Conservation (phyloP, 2,888 invertebrate species). For the Epinotia demarniana region DNA sequence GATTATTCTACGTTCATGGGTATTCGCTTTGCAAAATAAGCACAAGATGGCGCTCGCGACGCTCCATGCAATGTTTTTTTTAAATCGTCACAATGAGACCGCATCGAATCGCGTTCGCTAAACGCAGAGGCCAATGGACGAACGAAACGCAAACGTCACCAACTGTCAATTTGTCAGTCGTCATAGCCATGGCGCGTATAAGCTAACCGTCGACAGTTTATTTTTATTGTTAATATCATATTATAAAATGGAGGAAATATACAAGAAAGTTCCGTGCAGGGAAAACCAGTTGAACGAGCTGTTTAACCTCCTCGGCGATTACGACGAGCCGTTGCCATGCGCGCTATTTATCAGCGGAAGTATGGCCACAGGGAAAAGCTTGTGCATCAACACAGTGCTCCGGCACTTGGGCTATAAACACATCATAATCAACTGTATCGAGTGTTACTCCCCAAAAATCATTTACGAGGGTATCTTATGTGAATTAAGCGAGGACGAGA, state of each 20-base stretch:
- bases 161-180: conserved; percentile 5
- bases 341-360: conserved; percentile 92
- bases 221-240: conserved; percentile 15
- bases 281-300: conserved; percentile 77
- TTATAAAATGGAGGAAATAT: conserved; percentile 79
- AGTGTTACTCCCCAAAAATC: conserved; percentile 91
- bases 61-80: not conserved
- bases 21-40: not conserved
- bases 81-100: conserved; percentile 53
- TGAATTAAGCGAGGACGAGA: conserved; percentile 77
- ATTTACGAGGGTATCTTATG: conserved; percentile 90
- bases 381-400: conserved; percentile 86
- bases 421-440: conserved; percentile 90
- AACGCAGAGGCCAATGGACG: not conserved
- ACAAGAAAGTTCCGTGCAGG: conserved; percentile 78
- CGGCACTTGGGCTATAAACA: conserved; percentile 83
- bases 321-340: conserved; percentile 86
- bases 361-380: conserved; percentile 93
- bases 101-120: conserved; percentile 46
- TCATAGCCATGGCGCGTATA: conserved; percentile 19
- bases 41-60: conserved; percentile 26
- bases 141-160: conserved; percentile 51
- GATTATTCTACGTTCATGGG: too few relatives aligned
- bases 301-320: conserved; percentile 80
- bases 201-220: conserved; percentile 33